phyloP scores from a whole-genome alignment of 2,113 vertebrate species.

The Semicossyphus pulcher region DNA sequence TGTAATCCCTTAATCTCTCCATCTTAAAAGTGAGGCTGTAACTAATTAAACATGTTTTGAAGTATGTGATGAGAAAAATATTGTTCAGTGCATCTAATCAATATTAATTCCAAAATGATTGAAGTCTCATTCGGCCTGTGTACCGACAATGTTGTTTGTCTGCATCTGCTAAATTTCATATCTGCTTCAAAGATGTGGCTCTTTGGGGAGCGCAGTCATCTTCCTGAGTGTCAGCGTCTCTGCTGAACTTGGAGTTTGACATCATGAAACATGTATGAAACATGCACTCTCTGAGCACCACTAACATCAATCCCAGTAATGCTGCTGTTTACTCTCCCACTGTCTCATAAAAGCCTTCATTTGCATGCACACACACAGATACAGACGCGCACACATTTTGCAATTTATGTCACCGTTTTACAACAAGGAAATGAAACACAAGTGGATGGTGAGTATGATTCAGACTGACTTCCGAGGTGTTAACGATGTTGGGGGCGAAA shows the following conservation, averaged over 20 bases:
- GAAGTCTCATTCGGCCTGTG: not conserved
- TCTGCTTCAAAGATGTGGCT: not conserved
- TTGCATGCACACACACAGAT: conserved; percentile 3
- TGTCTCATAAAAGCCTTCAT: conserved; percentile 29
- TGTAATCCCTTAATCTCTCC: too few species aligned
- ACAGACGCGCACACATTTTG: not conserved
- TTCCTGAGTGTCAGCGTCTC: conserved; percentile 14
- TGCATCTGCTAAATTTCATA: not conserved
- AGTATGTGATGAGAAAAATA: not conserved
- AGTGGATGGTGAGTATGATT: conserved; percentile 11
- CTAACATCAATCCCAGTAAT: conserved; percentile 56
- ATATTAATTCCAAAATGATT: not conserved
- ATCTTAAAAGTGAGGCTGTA: not conserved
- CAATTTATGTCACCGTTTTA: conserved; percentile 9
- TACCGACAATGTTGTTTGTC: not conserved
- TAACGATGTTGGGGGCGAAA: not conserved
- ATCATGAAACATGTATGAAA: conserved; percentile 63
- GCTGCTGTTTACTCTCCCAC: conserved; percentile 38
- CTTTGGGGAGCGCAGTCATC: not conserved
- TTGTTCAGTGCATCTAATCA: conserved; percentile 1
- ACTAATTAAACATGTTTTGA: not conserved
- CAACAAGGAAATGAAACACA: not conserved
- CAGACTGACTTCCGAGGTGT: not conserved
- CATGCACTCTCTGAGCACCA: not conserved
- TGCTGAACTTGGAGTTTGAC: conserved; percentile 29